Evolutionary conservation across 2,888 invertebrate genomes (phyloP).

Genomic region (Lasioglossum villosulum): DNA sequence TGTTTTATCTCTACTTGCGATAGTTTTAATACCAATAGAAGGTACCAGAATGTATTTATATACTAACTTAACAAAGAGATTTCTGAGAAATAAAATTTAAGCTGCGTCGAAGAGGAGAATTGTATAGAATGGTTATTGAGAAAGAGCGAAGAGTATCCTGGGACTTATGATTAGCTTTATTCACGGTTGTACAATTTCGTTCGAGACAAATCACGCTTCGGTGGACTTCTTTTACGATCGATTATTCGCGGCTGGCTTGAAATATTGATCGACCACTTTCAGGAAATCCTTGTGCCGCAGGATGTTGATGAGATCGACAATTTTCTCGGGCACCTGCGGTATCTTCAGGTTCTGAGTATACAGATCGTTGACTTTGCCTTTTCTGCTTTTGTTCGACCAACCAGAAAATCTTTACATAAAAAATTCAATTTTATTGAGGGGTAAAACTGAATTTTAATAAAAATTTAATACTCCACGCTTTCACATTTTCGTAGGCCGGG

Average conservation of each 20-base stretch:
- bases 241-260: neutral
- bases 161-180: neutral
- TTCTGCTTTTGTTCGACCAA: neutral
- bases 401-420: no score
- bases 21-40: conserved; percentile 6
- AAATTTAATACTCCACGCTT: no score
- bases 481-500: conserved; percentile 6
- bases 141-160: neutral
- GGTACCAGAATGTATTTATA: conserved; percentile 3
- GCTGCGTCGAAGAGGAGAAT: neutral
- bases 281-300: conserved; percentile 34
- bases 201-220: neutral
- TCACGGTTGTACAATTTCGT: neutral
- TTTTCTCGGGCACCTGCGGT: conserved; percentile 7
- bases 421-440: no score
- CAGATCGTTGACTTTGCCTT: neutral
- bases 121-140: neutral
- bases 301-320: conserved; percentile 27
- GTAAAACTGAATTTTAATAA: no score
- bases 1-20: neutral
- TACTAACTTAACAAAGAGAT: neutral
- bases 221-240: neutral
- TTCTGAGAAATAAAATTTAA: conserved; percentile 1
- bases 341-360: neutral
- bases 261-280: conserved; percentile 19